A percentile compares a stretch with the other conserved stretches of the same genome.
Evolutionary conservation across 2,113 vertebrate genomes (phyloP).

Genomic region (Microcebus griseorufus): DNA sequence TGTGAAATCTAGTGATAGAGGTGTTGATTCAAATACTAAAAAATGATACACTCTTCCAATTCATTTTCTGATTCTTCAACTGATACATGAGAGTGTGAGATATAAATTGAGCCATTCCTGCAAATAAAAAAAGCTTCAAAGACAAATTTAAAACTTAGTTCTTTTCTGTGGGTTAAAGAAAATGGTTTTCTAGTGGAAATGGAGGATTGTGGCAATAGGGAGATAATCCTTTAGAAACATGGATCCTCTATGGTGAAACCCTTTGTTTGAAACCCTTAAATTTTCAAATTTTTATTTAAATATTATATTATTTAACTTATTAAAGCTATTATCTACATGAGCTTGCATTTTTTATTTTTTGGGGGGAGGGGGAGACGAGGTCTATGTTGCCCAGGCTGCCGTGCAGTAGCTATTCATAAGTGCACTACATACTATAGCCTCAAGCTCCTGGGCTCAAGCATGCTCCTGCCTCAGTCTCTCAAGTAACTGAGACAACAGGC

Average conservation of each 20-base stretch:
- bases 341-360: not conserved
- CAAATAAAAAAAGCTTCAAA: not conserved
- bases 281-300: constrained; percentile 19
- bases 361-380: not conserved
- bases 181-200: not conserved
- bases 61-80: not conserved
- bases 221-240: not conserved
- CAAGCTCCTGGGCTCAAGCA: not conserved
- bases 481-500: not conserved
- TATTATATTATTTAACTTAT: not conserved
- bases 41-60: constrained; percentile 38
- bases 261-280: not conserved
- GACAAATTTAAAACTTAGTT: constrained; percentile 18
- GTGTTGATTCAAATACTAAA: constrained; percentile 5
- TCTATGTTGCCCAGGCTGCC: not conserved
- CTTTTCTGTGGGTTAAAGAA: constrained; percentile 32
- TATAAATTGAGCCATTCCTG: not conserved
- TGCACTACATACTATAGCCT: not conserved
- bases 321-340: not conserved
- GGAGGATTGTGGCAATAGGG: fast-evolving
- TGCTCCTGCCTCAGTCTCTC: not conserved
- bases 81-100: not conserved
- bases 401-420: not conserved
- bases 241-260: not conserved
- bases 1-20: not conserved